Evolutionary conservation across 2,888 invertebrate species (phyloP).

Genomic region (Plebejus melissa): DNA sequence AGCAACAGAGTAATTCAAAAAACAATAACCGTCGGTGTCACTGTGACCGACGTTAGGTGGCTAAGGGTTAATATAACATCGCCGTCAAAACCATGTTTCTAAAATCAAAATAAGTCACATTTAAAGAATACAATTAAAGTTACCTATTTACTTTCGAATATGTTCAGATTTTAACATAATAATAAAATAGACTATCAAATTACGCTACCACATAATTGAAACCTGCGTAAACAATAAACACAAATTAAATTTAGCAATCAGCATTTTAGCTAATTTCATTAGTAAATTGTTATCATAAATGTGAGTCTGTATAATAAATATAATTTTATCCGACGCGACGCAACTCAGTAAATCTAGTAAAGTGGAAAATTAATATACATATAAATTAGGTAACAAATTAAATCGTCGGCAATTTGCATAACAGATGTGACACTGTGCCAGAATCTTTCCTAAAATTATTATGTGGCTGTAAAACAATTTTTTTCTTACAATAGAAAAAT

Average conservation of each 20-base stretch:
- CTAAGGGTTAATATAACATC: too few species aligned
- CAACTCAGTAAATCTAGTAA: background rate
- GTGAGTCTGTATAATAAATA: background rate
- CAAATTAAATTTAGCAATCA: background rate
- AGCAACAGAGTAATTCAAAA: too few species aligned
- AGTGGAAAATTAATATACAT: slow-evolving; percentile 6
- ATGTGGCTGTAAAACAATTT: background rate
- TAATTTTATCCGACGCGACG: background rate
- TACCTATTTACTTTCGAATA: too few species aligned
- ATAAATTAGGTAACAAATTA: slow-evolving; percentile 9
- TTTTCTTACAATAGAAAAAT: background rate
- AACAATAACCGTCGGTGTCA: too few species aligned
- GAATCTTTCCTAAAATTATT: background rate
- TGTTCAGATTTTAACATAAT: too few species aligned
- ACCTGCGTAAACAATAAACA: background rate
- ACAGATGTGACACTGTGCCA: background rate
- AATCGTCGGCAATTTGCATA: background rate
- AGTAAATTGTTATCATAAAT: background rate
- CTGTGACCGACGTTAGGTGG: too few species aligned
- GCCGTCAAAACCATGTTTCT: too few species aligned
- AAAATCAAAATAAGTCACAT: too few species aligned
- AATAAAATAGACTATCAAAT: background rate
- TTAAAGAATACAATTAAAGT: too few species aligned
- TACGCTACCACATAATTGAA: background rate
- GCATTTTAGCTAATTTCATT: background rate